These are phyloP conservation scores for Monodelphis domestica DNA, from an alignment of 2,797 vertebrate species.

Conservation along the genomic window DNA sequence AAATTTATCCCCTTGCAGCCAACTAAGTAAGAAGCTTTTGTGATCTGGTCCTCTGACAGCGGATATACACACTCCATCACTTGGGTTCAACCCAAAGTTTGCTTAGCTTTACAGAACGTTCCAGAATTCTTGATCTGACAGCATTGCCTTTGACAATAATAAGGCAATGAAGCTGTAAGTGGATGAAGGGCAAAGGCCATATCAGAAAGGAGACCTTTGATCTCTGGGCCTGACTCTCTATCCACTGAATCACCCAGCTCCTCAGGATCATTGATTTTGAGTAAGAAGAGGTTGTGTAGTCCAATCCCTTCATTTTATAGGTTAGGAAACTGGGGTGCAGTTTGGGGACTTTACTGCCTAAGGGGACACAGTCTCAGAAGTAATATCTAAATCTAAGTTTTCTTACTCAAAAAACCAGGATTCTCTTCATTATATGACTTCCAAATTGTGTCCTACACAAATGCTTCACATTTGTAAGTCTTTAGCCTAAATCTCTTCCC, in stretches of 20 bases:
- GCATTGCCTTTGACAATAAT: background rate
- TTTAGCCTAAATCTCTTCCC: background rate
- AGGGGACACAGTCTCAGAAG: background rate
- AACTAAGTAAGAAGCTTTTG: background rate
- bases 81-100: background rate
- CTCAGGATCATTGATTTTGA: background rate
- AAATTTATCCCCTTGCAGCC: background rate
- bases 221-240: no score
- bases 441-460: background rate
- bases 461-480: background rate
- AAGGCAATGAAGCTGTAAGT: background rate
- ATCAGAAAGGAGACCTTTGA: background rate
- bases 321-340: background rate
- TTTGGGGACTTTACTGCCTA: background rate
- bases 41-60: background rate
- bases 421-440: background rate
- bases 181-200: background rate
- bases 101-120: background rate
- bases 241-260: no score
- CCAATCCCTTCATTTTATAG: background rate
- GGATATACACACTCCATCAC: background rate
- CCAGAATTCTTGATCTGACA: background rate
- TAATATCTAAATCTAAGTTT: background rate
- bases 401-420: background rate
- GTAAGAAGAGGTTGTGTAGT: background rate